Evolutionary conservation across 2,888 invertebrate genomes (phyloP), one percentile per base, ranked within the genome.

Genomic region (Monochamus alternatus): DNA sequence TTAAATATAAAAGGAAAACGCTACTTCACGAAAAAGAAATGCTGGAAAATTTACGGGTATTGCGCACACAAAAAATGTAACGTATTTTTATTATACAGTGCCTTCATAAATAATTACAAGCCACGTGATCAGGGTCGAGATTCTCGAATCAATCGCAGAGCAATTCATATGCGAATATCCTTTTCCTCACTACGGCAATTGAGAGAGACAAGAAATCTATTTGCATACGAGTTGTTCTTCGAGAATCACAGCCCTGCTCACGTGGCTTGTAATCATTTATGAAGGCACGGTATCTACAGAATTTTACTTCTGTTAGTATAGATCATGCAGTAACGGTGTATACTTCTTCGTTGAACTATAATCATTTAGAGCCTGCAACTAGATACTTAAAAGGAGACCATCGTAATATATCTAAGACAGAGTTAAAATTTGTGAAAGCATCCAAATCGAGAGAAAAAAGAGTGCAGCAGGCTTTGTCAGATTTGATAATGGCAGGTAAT

Each of bases 1-100:
- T 12, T 64, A 3, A 64, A 64, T 44, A 14, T 64, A 38, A 64
- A 64, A 43, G 43, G 10, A 32, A 32, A 43, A 43, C 3, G 32
- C 4, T 64, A 64, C 22, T 9, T 64, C 3, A 43, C 38, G 12
- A 43, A 32, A 43, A 32, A 43, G 12, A 43, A 64, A n/a, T 64
- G 38, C 43, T 10, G 32, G 43, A 64, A 64, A 44, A 64, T 64
- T 7, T 64, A 64, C 12, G 64, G n/a, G 8, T 64, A 64, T 44
- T 64, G 38, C 44, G 64, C 64, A 3, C 64, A 64, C 14, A 64
- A 64, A 44, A 64, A 64, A 43, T 64, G 64, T 44, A 64, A 64
- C 12, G 64, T 64, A 8, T 64, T 64, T 12, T 12, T n/a, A n/a
- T n/a, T n/a, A n/a, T n/a, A n/a, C n/a, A n/a, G n/a, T n/a, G n/a